Evolutionary conservation across 2,797 vertebrate species (phyloP), one percentile per base, ranked within the genome.

Genomic region (Fistularia tabacaria): DNA sequence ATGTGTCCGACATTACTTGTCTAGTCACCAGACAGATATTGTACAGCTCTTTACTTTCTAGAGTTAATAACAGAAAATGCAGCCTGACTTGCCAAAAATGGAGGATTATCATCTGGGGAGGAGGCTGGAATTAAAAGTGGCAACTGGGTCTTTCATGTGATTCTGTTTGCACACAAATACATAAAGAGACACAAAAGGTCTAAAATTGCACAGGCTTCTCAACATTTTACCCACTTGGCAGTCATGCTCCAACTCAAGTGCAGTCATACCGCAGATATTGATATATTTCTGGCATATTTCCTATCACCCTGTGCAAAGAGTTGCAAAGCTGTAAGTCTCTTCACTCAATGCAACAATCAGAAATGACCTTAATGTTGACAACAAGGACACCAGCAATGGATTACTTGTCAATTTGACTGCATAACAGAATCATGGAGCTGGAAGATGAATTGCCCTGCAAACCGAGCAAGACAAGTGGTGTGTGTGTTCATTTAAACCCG

Each of bases 331-430:
- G 74, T 57, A 73, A 81, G 78, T 76, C 83, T 76, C 73, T 72
- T 89, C 82, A 73, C 76, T 87, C 82, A 57, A 66, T 77, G 81
- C 74, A 66, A 84, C 87, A 87, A 89, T 90, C 89, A 86, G 79
- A 90, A 85, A 79, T 80, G 89, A 90, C 90, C 89, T 91, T 85
- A 90, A 84, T 86, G 89, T 85, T 85, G 88, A 89, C 85, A 87
- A 89, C 88, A 91, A 92, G 90, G 90, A 90, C 89, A 74, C 80
- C 64, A 77, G 88, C 88, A 84, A 90, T 90, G 87, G 88, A 92
- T 92, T 91, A 90, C 88, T 85, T 86, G 88, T 90, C 90, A 90
- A 90, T 92, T 91, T 89, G 89, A 89, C 90, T 85, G 88, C 85
- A 87, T 91, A 91, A 91, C 87, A 82, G 84, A 91, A 91, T 91